Evolutionary conservation across 2,797 vertebrate genomes (phyloP).

Genomic region (Tolypeutes matacus): DNA sequence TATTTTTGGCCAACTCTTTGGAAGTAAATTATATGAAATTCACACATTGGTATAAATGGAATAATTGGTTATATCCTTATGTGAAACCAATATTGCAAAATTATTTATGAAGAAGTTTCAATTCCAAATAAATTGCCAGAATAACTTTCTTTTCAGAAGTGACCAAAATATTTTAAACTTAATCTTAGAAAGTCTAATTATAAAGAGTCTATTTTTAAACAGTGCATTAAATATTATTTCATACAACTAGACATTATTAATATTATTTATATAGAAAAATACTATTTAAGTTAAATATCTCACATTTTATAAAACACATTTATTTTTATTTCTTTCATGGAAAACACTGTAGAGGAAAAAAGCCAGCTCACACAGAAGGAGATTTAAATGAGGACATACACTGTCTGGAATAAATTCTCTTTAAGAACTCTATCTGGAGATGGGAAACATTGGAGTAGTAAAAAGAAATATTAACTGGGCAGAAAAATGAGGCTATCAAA

Average conservation of each 20-base stretch:
- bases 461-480: not conserved
- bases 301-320: not conserved
- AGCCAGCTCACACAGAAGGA: too few species aligned
- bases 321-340: not conserved
- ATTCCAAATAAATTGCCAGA: not conserved
- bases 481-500: not conserved
- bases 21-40: too few species aligned
- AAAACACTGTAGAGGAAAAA: too few species aligned
- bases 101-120: not conserved
- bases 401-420: not conserved
- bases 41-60: not conserved
- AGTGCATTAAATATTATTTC: not conserved
- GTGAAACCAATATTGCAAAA: not conserved
- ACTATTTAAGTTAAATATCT: too few species aligned
- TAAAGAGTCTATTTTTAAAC: not conserved
- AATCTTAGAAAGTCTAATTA: not conserved
- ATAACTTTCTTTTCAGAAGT: not conserved
- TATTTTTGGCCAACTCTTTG: not conserved
- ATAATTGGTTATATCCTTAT: not conserved
- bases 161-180: not conserved
- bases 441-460: not conserved
- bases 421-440: not conserved
- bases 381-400: too few species aligned
- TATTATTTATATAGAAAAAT: not conserved
- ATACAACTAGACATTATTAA: not conserved